Evolutionary conservation across 2,797 vertebrate genomes (phyloP).

Genomic region (Parambassis ranga): DNA sequence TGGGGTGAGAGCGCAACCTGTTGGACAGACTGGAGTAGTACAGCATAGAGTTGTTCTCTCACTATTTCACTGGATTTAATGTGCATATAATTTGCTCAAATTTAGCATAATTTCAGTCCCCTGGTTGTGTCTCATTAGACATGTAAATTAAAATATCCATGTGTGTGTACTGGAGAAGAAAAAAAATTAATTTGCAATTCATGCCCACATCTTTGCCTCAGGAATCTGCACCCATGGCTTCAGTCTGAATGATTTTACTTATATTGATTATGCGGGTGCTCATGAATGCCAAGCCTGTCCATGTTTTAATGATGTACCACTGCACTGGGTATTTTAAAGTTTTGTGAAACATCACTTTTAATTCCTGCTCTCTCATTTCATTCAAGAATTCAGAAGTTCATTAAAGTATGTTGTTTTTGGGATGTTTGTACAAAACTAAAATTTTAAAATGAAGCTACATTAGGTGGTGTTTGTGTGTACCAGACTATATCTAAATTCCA

Average conservation of each 20-base stretch:
- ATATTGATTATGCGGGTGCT: constrained; percentile 42
- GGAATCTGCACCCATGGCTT: background rate
- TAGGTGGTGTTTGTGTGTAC: too few species aligned
- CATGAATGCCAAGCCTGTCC: constrained; percentile 12
- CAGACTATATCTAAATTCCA: background rate
- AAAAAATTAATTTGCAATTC: constrained; percentile 11
- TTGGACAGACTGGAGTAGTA: constrained; percentile 51
- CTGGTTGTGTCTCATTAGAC: background rate
- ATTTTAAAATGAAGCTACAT: too few species aligned
- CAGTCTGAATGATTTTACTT: constrained; percentile 14
- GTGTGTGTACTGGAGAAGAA: background rate
- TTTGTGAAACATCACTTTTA: background rate
- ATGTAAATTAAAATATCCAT: background rate
- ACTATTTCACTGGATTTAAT: background rate
- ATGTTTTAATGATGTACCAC: constrained; percentile 27
- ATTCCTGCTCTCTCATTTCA: background rate
- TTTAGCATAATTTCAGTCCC: background rate
- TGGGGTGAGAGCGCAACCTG: constrained; percentile 58
- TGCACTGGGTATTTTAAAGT: constrained; percentile 15
- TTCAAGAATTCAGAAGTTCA: background rate
- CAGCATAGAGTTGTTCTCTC: background rate
- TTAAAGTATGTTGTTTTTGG: constrained; percentile 7
- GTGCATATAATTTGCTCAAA: background rate
- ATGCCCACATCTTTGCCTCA: background rate
- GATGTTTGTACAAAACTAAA: background rate